Base-by-base conservation (phyloP, 2,888 invertebrate genomes). In the Lamellibrachia satsuma region DNA sequence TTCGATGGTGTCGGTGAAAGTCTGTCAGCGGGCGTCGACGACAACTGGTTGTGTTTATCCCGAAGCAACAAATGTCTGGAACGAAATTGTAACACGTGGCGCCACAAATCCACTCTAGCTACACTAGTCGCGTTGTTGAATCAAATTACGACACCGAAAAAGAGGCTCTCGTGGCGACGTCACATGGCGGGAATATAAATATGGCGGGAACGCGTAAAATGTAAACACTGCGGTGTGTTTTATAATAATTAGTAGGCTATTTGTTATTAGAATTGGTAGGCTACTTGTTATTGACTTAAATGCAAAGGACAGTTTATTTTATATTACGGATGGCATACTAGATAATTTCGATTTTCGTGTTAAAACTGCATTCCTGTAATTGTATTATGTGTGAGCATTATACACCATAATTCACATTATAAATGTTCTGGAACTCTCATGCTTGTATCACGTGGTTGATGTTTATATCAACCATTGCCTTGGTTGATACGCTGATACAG, bases 131-230 rank as follows among this genome's bases (percentile, higher is more conserved):
- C 75, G 75, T 75, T 75, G 75, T 75, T 55, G 75, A 75, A 75
- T 75, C 75, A 15, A 75, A 75, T 75, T 75, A 75, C 75, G 75
- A n/a, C 75, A 75, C 75, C 75, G 39, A 75, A 75, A 75, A 75
- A 75, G 75, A 75, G 75, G 75, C 75, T 75, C 75, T 75, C 75
- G 75, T 75, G 75, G 22, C 75, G 75, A 75, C 75, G 75, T 75
- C 75, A 75, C 15, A 75, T 75, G 75, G 75, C 75, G 75, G 75
- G 75, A 75, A 75, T 22, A 75, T 22, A 11, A 75, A 75, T 75
- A 75, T 75, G 75, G 75, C 75, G 75, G 75, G 75, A 75, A 75
- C 75, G 75, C 75, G n/a, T n/a, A 75, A 75, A 75, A 75, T 75
- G 75, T 75, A 75, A 75, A 75, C n/a, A 75, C n/a, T 75, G 75